Base-by-base conservation (phyloP, 2,113 vertebrate species). In the Chloebia gouldiae region DNA sequence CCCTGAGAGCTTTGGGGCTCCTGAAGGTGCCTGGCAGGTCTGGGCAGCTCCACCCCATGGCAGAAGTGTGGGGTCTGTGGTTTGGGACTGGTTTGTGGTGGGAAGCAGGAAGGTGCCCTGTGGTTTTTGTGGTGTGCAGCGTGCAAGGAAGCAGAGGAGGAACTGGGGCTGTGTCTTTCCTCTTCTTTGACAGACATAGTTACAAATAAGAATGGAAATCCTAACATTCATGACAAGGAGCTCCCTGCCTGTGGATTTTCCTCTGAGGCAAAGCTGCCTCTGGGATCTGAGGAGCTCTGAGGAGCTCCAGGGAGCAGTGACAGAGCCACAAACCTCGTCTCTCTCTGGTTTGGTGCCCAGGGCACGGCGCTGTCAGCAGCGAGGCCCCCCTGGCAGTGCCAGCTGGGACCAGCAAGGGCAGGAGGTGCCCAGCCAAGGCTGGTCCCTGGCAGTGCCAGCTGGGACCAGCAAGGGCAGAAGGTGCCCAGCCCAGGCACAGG, bases 231-330 rank as follows among this genome's bases (percentile, higher is more conserved):
- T n/a, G 3, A 11, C n/a, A 9, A 28, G 7, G 4, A 33, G 13
- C 57, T 75, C 11, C 57, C 44, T 19, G 60, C 33, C 73, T 0
- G 1, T 6, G 53, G 61, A 0, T 28, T 61, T 85, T 35, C n/a
- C 49, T 54, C 39, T 23, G 51, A 49, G 61, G 21, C 72, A 35
- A 37, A 81, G 69, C 47, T 66, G n/a, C 61, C 53, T 60, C 8
- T 22, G 7, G 45, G 37, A 15, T 23, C 14, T 3, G 6, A 12
- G 1, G 15, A 25, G 83, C 70, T 37, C 18, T 3, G 5, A 13
- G 1, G 15, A 21, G 76, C 70, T 42, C 25, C 1, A 0, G 24
- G 4, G 57, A 53, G 60, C 56, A 1, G 0, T 0, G 16, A 12
- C 1, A 17, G 47, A 24, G 37, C 51, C 40, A 1, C 49, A 0